Base-by-base conservation (phyloP, 2,113 vertebrate genomes). In the Trichechus manatus region DNA sequence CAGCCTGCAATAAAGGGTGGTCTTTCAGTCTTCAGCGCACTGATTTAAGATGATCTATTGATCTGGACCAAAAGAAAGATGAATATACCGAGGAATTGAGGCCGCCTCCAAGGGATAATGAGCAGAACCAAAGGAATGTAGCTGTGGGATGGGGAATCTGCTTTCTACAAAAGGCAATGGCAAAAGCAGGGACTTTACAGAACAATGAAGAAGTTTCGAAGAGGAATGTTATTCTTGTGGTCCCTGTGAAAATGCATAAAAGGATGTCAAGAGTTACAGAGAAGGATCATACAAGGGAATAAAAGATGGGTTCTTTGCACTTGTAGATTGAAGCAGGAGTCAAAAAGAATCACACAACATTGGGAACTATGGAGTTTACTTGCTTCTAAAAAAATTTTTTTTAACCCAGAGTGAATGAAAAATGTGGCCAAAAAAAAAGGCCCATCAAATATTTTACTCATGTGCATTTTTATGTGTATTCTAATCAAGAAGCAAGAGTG, bases 1-100 rank as follows among this genome's bases (percentile, higher is more conserved):
- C 82, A 93, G 88, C 36, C 86, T 96, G 91, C 63, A 95, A 81
- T 95, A 88, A 97, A 81, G 96, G 75, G 78, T 93, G 88, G 92
- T 91, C 95, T 98, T 98, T 98, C 96, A 97, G 80, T 85, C 92
- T 85, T 91, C 95, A 90, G 87, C 96, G 92, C 78, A 91, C 93
- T n/a, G 53, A 97, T 97, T 97, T 98, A 97, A 98, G 98, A 97
- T 97, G 89, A 89, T 97, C 97, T 97, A 95, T 98, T 98, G 96
- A 96, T 97, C 87, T 97, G 75, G 80, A 89, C 89, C 53, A 95
- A 98, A 39, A 97, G 96, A 97, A 96, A 97, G 94, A 87, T 53
- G 84, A 97, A 89, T 95, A 97, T 97, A 97, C 95, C 85, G 88
- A 96, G 92, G 94, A 88, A 91, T 39, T 23, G 94, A 98, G 82